Evolutionary conservation across 1,140 invertebrate species (phyloP), one percentile per base, ranked within the genome.

Genomic region (Pinna nobilis): DNA sequence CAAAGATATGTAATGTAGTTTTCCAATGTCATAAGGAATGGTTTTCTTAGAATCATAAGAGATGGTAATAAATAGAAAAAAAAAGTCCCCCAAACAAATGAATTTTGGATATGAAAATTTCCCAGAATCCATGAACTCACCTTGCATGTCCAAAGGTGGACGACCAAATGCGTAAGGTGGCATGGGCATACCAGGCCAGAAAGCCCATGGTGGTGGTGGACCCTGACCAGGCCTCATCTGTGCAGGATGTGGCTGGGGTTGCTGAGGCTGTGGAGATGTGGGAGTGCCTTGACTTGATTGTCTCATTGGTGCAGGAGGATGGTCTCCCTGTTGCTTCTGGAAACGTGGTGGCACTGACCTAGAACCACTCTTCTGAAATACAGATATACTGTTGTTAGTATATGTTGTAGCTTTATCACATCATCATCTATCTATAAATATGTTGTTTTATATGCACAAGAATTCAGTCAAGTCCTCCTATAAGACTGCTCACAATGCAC

Each of bases 261-360:
- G 78, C 55, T 78, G 71, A 25, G 70, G 71, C n/a, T n/a, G n/a
- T 49, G 81, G 80, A 37, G 81, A 79, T 60, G 79, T 74, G 20
- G 71, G 73, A 20, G 69, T 78, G 55, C 44, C 67, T 28, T 61
- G 73, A 39, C 74, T 69, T 60, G 81, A 72, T n/a, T 76, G 72
- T 44, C 53, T 63, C 20, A 44, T 57, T 37, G 69, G 37, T 59
- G 73, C 35, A 33, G 50, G 60, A 2, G 63, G 63, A 35, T 66
- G 63, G 9, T 84, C 82, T 35, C 82, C 82, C 55, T 81, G 82
- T 66, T 95, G 94, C 80, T 94, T 95, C 84, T 94, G 92, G 88
- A 97, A 96, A 49, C 95, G 91, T 41, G 95, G 95, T 37, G 95
- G 95, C 55, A 74, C 74, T 71, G 70, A 69, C 50, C 37, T 32